A percentile compares a stretch with the other conserved stretches of the same genome.
phyloP scores from a whole-genome alignment of 2,797 vertebrate species.

The Anguilla marmorata region DNA sequence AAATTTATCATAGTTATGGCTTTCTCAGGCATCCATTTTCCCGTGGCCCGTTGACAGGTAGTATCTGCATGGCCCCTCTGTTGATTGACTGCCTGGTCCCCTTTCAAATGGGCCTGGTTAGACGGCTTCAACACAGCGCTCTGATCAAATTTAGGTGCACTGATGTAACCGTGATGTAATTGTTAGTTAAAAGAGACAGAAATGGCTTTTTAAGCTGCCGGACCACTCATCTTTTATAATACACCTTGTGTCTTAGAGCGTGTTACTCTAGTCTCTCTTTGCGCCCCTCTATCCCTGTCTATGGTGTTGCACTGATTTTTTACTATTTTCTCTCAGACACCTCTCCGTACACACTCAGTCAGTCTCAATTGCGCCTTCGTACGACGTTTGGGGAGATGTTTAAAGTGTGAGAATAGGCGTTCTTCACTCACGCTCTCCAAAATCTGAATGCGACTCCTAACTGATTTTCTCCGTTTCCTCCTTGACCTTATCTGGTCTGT shows the following conservation, averaged over 20 bases:
- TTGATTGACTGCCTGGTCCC: constrained; percentile 88
- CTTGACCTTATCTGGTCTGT: constrained; percentile 30
- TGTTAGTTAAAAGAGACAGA: constrained; percentile 57
- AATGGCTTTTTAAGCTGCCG: constrained; percentile 16
- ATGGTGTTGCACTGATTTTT: neutral
- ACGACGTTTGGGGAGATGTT: neutral
- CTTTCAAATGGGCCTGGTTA: constrained; percentile 74
- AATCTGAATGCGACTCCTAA: neutral
- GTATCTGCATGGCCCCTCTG: constrained; percentile 82
- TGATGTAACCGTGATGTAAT: constrained; percentile 60
- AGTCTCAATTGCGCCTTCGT: neutral
- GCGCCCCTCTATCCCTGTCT: neutral
- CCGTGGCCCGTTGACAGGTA: constrained; percentile 87
- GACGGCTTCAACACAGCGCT: constrained; percentile 58
- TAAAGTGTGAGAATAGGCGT: neutral
- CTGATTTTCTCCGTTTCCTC: neutral
- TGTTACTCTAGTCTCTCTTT: neutral
- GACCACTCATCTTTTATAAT: constrained; percentile 24
- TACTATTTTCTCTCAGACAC: neutral
- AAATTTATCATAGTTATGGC: constrained; percentile 99
- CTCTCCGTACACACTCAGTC: neutral
- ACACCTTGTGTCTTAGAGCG: neutral
- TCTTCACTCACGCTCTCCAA: neutral
- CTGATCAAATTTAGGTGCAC: constrained; percentile 62
- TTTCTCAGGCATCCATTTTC: constrained; percentile 95